These are phyloP conservation scores for Sebastes jordani DNA, from an alignment of 2,797 vertebrate species.

Conservation along the genomic window DNA sequence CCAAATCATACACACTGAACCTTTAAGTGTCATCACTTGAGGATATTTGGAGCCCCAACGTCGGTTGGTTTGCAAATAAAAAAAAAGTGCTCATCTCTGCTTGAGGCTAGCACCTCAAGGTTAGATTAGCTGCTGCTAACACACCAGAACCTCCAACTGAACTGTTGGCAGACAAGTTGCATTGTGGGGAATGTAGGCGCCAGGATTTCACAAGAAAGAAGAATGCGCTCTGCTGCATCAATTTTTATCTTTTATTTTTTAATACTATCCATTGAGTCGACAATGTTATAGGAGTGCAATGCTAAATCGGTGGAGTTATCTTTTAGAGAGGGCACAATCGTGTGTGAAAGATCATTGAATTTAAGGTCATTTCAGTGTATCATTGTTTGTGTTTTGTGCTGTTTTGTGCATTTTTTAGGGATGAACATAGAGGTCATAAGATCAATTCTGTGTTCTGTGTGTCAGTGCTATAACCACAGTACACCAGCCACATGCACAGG, in stretches of 20 bases:
- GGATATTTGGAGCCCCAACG: neutral
- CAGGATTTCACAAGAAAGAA: neutral
- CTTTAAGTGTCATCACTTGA: neutral
- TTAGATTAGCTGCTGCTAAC: neutral
- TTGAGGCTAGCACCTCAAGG: neutral
- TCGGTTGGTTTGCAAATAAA: neutral
- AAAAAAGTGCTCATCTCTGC: neutral
- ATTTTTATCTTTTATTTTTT: neutral
- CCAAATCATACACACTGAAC: too few species aligned
- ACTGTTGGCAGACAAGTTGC: neutral
- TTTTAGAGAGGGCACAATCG: neutral
- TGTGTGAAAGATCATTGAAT: neutral
- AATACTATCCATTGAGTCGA: neutral
- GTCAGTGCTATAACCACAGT: neutral
- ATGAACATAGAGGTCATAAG: neutral
- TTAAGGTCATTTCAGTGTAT: neutral
- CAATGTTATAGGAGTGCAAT: neutral
- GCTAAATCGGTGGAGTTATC: neutral
- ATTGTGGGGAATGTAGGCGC: neutral
- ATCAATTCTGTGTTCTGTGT: neutral
- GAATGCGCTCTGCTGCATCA: accelerated
- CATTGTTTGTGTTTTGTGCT: neutral
- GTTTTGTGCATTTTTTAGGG: neutral
- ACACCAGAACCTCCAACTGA: neutral
- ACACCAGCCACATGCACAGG: neutral